Percentiles rank a stretch among this genome's conserved stretches.
These are phyloP conservation scores for Echinops telfairi DNA, from an alignment of 2,113 vertebrate species.

Conservation along the genomic window DNA sequence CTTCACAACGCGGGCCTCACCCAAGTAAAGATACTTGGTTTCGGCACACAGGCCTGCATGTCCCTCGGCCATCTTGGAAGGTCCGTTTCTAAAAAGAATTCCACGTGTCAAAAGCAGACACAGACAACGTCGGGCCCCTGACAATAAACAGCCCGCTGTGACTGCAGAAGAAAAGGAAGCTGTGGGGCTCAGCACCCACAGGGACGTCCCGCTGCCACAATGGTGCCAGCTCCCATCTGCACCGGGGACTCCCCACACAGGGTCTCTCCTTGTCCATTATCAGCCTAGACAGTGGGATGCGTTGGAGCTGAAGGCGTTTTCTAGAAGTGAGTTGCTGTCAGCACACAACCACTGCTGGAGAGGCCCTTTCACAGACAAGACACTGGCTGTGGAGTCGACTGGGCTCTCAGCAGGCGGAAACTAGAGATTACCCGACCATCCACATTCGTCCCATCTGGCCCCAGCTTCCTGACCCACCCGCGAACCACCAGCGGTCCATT, in stretches of 20 bases:
- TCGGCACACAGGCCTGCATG: not conserved
- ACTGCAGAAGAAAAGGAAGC: not conserved
- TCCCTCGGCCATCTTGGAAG: not conserved
- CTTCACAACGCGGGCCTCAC: not conserved
- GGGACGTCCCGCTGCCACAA: accelerated
- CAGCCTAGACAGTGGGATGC: not conserved
- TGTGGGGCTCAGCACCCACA: not conserved
- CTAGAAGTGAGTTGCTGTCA: not conserved
- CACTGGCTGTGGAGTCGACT: not conserved
- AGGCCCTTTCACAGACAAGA: not conserved
- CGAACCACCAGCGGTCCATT: too few relatives aligned
- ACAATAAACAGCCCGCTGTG: not conserved
- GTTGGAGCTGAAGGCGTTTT: not conserved
- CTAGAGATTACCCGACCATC: too few relatives aligned
- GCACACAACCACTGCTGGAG: not conserved
- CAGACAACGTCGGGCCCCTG: not conserved
- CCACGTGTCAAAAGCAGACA: accelerated
- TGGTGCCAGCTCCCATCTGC: not conserved
- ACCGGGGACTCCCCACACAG: not conserved
- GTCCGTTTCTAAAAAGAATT: not conserved
- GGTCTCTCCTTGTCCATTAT: not conserved
- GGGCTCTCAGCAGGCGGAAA: not conserved
- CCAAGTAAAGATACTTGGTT: not conserved
- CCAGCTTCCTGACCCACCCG: not conserved
- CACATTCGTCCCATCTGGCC: accelerated